phyloP scores from a whole-genome alignment of 1,140 invertebrate genomes.

The Plectus sambesii region DNA sequence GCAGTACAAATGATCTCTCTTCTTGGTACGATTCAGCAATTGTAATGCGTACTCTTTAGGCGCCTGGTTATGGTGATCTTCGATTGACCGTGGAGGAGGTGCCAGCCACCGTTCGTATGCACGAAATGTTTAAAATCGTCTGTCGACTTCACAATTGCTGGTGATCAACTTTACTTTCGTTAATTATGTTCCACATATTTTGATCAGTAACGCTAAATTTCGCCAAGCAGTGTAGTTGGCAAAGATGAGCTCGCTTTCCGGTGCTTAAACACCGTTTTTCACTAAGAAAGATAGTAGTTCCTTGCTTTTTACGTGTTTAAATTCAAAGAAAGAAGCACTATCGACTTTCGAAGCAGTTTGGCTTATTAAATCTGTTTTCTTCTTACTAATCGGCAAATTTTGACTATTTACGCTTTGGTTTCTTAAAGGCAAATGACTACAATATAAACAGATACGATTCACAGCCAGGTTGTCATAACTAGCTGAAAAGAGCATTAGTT shows the following conservation, averaged over 20 bases:
- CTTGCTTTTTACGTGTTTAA: conserved; percentile 1
- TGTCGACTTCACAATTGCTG: conserved; percentile 74
- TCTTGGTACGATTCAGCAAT: too few species aligned
- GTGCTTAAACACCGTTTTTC: too few species aligned
- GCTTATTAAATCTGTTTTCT: not conserved
- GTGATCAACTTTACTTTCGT: conserved; percentile 45
- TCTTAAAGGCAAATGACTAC: too few species aligned
- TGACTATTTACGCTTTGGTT: conserved; percentile 13
- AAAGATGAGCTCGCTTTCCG: too few species aligned
- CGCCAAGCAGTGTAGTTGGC: too few species aligned
- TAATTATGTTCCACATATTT: conserved; percentile 6
- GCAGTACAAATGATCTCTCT: too few species aligned
- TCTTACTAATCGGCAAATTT: conserved; percentile 13
- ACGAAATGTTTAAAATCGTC: conserved; percentile 66
- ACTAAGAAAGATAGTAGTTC: too few species aligned
- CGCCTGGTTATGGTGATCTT: conserved; percentile 75
- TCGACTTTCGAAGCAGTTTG: conserved; percentile 13
- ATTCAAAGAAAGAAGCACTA: conserved; percentile 8
- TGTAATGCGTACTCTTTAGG: too few species aligned
- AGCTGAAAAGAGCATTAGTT: too few species aligned
- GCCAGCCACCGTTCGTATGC: conserved; percentile 65
- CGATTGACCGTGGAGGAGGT: conserved; percentile 67
- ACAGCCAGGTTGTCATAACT: too few species aligned
- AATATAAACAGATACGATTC: too few species aligned
- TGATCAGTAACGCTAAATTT: too few species aligned